Base-by-base conservation (phyloP, 2,888 invertebrate species). In the Phrixothrix hirtus region DNA sequence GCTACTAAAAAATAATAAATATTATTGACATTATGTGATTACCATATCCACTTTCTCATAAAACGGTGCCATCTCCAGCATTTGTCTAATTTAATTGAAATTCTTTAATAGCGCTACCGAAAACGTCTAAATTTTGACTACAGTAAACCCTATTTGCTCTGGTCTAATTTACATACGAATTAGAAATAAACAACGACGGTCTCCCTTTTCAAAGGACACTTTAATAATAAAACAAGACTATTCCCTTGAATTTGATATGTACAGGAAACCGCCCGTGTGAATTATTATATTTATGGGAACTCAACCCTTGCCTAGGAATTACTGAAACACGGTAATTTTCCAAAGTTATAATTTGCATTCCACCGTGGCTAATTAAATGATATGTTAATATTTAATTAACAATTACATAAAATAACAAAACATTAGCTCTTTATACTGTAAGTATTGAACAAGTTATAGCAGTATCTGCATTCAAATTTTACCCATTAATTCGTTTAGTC, bases 401-500 rank as follows among this genome's bases (percentile, higher is more conserved):
- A n/a, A n/a, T n/a, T n/a, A n/a, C n/a, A n/a, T n/a, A n/a, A n/a
- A n/a, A n/a, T n/a, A n/a, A n/a, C n/a, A n/a, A n/a, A n/a, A n/a
- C n/a, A n/a, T n/a, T n/a, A n/a, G n/a, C n/a, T n/a, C n/a, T n/a
- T n/a, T n/a, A n/a, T n/a, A n/a, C n/a, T n/a, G n/a, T n/a, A n/a
- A n/a, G n/a, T n/a, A n/a, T n/a, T n/a, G n/a, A n/a, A n/a, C n/a
- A n/a, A n/a, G n/a, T n/a, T n/a, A n/a, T n/a, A 31, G 11, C 6
- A 21, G 21, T 36, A 21, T 36, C 21, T 36, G n/a, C 21, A 36
- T 36, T 36, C 21, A 17, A 36, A 36, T 36, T 36, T 38, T 34
- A 39, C 34, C 32, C 45, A 45, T 45, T 45, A 51, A 51, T 38
- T 51, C 37, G 32, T 36, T 32, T 44, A 32, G 26, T 29, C 14